phyloP scores from a whole-genome alignment of 2,797 vertebrate genomes.

The Parotocinclus haroldoi region DNA sequence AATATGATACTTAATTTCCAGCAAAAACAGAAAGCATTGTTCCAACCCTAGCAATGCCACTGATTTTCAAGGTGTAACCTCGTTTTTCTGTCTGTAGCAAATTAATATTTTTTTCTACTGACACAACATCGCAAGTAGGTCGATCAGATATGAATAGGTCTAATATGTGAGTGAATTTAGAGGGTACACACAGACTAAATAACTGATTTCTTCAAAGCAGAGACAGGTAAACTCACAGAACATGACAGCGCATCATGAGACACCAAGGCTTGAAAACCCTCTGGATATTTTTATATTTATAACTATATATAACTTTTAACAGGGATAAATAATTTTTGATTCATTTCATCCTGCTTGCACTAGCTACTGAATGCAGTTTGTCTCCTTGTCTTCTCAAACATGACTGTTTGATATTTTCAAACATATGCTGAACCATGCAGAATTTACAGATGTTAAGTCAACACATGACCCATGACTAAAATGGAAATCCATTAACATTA shows the following conservation, averaged over 20 bases:
- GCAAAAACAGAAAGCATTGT: no score
- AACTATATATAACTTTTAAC: slow-evolving; percentile 48
- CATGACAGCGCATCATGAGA: slow-evolving; percentile 53
- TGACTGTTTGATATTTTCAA: slow-evolving; percentile 25
- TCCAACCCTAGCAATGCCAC: no score
- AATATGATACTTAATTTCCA: no score
- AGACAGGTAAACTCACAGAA: slow-evolving; percentile 49
- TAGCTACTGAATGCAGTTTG: background rate
- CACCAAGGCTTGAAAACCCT: slow-evolving; percentile 42
- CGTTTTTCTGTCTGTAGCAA: background rate
- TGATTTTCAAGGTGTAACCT: no score
- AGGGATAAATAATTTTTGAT: slow-evolving; percentile 14
- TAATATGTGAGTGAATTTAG: slow-evolving; percentile 41
- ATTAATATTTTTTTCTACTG: slow-evolving; percentile 3
- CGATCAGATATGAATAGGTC: slow-evolving; percentile 11
- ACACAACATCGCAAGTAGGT: slow-evolving; percentile 11
- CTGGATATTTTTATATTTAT: slow-evolving; percentile 50
- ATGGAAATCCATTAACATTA: slow-evolving; percentile 25
- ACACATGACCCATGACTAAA: slow-evolving; percentile 24
- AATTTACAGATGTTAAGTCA: slow-evolving; percentile 42
- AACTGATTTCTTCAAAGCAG: slow-evolving; percentile 40
- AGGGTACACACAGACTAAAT: slow-evolving; percentile 36
- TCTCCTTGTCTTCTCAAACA: background rate
- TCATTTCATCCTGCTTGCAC: slow-evolving; percentile 21
- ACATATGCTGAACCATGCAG: slow-evolving; percentile 25